Evolutionary conservation across 92 coral and sea anemone species (phyloP), one percentile per base, ranked within the genome.

Genomic region (Plumapathes pennacea): DNA sequence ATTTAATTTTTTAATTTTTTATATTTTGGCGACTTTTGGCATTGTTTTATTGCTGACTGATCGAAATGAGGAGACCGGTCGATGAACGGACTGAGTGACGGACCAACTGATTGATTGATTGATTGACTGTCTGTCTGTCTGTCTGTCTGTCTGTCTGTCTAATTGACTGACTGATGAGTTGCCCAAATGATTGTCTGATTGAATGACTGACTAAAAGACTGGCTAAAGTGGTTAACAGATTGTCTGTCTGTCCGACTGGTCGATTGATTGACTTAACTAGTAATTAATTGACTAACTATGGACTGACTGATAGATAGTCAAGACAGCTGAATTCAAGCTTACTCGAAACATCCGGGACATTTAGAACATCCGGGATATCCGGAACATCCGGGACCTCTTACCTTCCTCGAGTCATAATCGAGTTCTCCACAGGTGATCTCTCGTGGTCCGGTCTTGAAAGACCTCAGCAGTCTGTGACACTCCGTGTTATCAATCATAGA

Each of bases 401-500:
- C 99, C 96, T 89, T 75, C 46, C 99, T 47, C 0, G 99, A 94
- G 37, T 62, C 67, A 36, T 80, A 84, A 50, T 94, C 96, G 72
- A 94, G 54, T 54, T 94, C 94, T 3, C 99, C 96, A 42, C 90
- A 89, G 0, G 89, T 65, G 49, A 94, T 78, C 26, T 84, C 96
- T 17, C 65, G 77, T 1, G 99, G 99, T 8, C 90, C 83, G n/a
- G 96, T 71, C 57, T 89, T 94, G 65, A 76, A 94, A 0, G 99
- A 80, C 50, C 99, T 73, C 23, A 94, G 38, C 13, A 94, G 67
- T 5, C 99, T 76, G 54, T 94, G 99, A 41, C 99, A 94, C 44
- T 94, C 99, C 0, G 99, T 94, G 63, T 94, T 89, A 25, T 94
- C 88, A 36, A 94, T 94, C 99, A 94, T 94, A 13, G 99, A 94